Base-by-base conservation (phyloP, 2,113 vertebrate species). In the Paratilapia polleni region DNA sequence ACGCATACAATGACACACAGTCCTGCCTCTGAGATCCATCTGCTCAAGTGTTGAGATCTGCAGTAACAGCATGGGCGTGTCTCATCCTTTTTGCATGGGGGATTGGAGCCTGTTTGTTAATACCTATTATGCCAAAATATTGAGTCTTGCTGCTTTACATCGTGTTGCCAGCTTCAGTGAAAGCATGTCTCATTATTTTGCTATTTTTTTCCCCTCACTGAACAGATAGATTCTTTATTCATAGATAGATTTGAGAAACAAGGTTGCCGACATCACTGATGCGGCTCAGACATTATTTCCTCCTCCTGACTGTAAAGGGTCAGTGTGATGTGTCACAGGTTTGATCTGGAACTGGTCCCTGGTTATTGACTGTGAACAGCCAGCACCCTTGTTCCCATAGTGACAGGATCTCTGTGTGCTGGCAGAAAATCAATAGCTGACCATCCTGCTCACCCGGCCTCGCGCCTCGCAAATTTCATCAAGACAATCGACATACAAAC, bases 391-490 rank as follows among this genome's bases (percentile, higher is more conserved):
- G 95, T 96, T 96, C 81, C 93, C 90, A 91, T 94, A 88, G 94
- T 83, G 89, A 95, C 88, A 24, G 84, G 80, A 88, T 77, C 88
- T 83, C 78, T 86, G 73, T 74, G 90, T 85, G 89, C 86, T 89
- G 92, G 91, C 87, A 92, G 90, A 90, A 93, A 89, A 94, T 95
- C 92, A 85, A 94, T 95, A 94, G 82, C 77, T 79, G 85, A 77
- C 78, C 41, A 31, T 77, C 56, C 76, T 77, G 88, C 80, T 87
- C 84, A 56, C 78, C 68, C 76, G 54, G 82, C 82, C 80, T 62
- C 22, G 14, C 49, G 54, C 86, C 70, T 88, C 49, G 76, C 79
- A 93, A 82, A 88, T 92, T 61, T 92, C 85, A 93, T 91, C 87
- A 83, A 78, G 81, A 70, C 74, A 60, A 81, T 81, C 36, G 28